Evolutionary conservation across 2,113 vertebrate genomes (phyloP).

Genomic region (Channa maculata): DNA sequence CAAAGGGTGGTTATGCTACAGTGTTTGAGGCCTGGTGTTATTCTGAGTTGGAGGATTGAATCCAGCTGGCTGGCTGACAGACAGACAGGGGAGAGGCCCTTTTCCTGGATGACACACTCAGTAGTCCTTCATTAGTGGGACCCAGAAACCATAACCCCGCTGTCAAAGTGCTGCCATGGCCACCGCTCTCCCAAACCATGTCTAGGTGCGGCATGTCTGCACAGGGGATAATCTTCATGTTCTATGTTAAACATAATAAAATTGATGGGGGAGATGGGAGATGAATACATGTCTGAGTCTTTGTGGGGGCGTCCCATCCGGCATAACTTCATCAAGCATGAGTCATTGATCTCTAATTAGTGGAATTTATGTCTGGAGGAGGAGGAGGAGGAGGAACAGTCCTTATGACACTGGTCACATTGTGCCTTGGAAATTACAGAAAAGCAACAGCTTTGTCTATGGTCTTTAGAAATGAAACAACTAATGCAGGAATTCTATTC

Average conservation of each 20-base stretch:
- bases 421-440: slow-evolving; percentile 40
- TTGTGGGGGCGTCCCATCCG: slow-evolving; percentile 30
- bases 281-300: slow-evolving; percentile 26
- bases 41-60: slow-evolving; percentile 58
- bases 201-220: slow-evolving; percentile 43
- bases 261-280: slow-evolving; percentile 20
- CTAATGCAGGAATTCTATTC: slow-evolving; percentile 11
- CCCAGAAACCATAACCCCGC: slow-evolving; percentile 67
- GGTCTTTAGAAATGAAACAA: slow-evolving; percentile 42
- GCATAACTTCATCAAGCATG: slow-evolving; percentile 61
- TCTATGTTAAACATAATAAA: slow-evolving; percentile 50
- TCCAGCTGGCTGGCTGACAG: slow-evolving; percentile 71
- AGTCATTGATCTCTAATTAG: slow-evolving; percentile 73
- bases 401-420: slow-evolving; percentile 45
- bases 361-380: slow-evolving; percentile 66
- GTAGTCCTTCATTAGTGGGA: slow-evolving; percentile 76
- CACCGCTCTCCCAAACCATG: slow-evolving; percentile 53
- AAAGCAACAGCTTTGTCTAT: slow-evolving; percentile 20
- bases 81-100: slow-evolving; percentile 62
- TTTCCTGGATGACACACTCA: slow-evolving; percentile 74
- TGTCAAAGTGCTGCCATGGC: slow-evolving; percentile 63
- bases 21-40: slow-evolving; percentile 56
- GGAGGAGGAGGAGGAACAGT: slow-evolving; percentile 42
- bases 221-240: slow-evolving; percentile 49
- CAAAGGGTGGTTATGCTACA: slow-evolving; percentile 25